Percentiles rank a stretch among this genome's conserved stretches.
Evolutionary conservation across 2,113 vertebrate genomes (phyloP).

Genomic region (Amphilophus citrinellus): DNA sequence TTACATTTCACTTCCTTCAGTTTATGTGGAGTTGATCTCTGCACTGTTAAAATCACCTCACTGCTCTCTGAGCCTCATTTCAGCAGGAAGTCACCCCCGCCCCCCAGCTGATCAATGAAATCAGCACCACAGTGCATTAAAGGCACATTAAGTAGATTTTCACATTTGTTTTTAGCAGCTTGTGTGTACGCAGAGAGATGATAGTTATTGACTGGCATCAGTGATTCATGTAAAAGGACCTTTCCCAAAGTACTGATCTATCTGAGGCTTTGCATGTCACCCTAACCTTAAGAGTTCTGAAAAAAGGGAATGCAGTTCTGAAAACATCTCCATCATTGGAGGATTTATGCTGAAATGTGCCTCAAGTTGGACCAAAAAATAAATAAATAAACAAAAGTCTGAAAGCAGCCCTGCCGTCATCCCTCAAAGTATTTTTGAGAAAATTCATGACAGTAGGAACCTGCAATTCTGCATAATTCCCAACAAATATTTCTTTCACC

Average conservation of each 20-base stretch:
- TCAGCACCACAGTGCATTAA: slow-evolving; percentile 36
- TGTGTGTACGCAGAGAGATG: not conserved
- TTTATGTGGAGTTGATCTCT: too few relatives aligned
- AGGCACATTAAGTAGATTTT: slow-evolving; percentile 43
- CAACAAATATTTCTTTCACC: not conserved
- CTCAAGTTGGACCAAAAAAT: too few relatives aligned
- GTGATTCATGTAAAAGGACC: not conserved
- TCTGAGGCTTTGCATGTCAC: too few relatives aligned
- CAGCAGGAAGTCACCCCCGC: slow-evolving; percentile 21
- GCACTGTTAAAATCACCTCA: too few relatives aligned
- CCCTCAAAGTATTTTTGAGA: not conserved
- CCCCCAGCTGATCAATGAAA: slow-evolving; percentile 41
- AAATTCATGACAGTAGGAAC: not conserved
- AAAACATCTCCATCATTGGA: too few relatives aligned
- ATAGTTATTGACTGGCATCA: slow-evolving; percentile 18
- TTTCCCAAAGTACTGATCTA: too few relatives aligned
- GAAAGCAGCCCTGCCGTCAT: not conserved
- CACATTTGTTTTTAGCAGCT: slow-evolving; percentile 18
- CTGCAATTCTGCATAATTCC: not conserved
- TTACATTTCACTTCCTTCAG: too few relatives aligned
- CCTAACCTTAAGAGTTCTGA: too few relatives aligned
- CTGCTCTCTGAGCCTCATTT: slow-evolving; percentile 17
- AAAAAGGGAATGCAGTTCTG: too few relatives aligned
- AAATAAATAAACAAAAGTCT: too few relatives aligned
- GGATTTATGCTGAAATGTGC: too few relatives aligned